Percentiles rank a stretch among this genome's conserved stretches.
These are phyloP conservation scores for Callionymus lyra DNA, from an alignment of 2,113 vertebrate species.

Conservation along the genomic window DNA sequence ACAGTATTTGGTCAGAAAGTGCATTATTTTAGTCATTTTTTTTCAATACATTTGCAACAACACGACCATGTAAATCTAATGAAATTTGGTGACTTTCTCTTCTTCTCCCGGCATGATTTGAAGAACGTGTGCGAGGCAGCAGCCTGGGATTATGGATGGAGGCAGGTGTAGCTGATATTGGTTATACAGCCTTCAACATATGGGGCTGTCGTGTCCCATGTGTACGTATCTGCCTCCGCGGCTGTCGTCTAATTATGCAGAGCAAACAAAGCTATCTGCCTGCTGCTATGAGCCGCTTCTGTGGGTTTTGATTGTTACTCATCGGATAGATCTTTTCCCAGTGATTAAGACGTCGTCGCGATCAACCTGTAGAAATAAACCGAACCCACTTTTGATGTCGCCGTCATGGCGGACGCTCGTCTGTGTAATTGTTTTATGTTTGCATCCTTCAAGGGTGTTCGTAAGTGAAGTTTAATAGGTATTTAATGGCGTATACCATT, in stretches of 20 bases:
- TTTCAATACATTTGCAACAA: too few relatives aligned
- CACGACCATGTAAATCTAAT: too few relatives aligned
- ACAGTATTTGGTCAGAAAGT: too few relatives aligned
- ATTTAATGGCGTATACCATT: too few relatives aligned
- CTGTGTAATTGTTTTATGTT: slow-evolving; percentile 13
- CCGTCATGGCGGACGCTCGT: slow-evolving; percentile 14
- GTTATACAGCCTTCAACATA: slow-evolving; percentile 61
- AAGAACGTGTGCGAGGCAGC: slow-evolving; percentile 27
- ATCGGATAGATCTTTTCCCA: slow-evolving; percentile 41
- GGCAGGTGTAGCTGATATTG: slow-evolving; percentile 58
- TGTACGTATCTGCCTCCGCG: slow-evolving; percentile 62
- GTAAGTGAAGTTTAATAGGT: too few relatives aligned
- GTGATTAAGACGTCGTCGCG: slow-evolving; percentile 48
- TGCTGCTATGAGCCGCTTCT: slow-evolving; percentile 55
- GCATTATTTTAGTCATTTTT: too few relatives aligned
- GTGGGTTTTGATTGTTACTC: slow-evolving; percentile 55
- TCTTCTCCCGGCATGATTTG: slow-evolving; percentile 31
- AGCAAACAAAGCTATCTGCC: slow-evolving; percentile 65
- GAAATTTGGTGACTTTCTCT: neutral
- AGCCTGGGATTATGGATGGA: slow-evolving; percentile 40
- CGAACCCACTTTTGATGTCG: slow-evolving; percentile 2
- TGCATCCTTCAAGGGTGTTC: too few relatives aligned
- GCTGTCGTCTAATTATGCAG: slow-evolving; percentile 68
- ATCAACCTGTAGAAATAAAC: slow-evolving; percentile 31
- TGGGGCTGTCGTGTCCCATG: slow-evolving; percentile 63